Base-by-base conservation (phyloP, 2,888 invertebrate species). In the Drosophila mimetica region DNA sequence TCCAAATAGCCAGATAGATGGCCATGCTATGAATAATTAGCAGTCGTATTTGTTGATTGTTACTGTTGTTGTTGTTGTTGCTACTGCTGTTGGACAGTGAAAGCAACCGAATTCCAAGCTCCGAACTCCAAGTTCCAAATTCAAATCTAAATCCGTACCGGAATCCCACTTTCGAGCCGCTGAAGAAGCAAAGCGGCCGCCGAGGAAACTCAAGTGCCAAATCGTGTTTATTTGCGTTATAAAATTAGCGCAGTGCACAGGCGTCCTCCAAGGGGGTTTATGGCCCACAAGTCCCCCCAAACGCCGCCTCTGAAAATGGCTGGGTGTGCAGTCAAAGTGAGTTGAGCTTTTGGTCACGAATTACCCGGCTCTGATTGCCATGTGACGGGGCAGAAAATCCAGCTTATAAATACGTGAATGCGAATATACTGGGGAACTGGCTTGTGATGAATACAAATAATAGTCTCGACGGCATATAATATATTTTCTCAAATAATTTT, bases 151-250 rank as follows among this genome's bases (percentile, higher is more conserved):
- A 61, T 71, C 63, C 72, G 46, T 30, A 50, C 47, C 36, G 46
- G 53, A 70, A 64, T 64, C 42, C 65, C 52, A 42, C 59, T 71
- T 53, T 50, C 48, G 44, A 74, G 71, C 53, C 72, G 55, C 76
- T 85, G 85, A 81, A 79, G 77, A 77, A 77, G 84, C 80, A 25
- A 42, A 16, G 37, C 37, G 37, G 16, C 37, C 37, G 37, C 16
- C 37, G 37, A 37, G 16, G 37, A 16, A 18, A 60, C 79, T 84
- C 83, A 84, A 84, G 88, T 88, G 88, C 58, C 76, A 86, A 84
- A 84, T 88, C 83, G 88, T 84, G 83, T 84, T 88, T 84, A 76
- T 84, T 88, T 88, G 76, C 79, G 81, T 81, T 77, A 70, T 67
- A 78, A 88, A 84, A 88, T 88, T 84, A 84, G 82, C 84, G 76